Evolutionary conservation across 1,140 invertebrate genomes (phyloP).

Genomic region (Protaetia brevitarsis): DNA sequence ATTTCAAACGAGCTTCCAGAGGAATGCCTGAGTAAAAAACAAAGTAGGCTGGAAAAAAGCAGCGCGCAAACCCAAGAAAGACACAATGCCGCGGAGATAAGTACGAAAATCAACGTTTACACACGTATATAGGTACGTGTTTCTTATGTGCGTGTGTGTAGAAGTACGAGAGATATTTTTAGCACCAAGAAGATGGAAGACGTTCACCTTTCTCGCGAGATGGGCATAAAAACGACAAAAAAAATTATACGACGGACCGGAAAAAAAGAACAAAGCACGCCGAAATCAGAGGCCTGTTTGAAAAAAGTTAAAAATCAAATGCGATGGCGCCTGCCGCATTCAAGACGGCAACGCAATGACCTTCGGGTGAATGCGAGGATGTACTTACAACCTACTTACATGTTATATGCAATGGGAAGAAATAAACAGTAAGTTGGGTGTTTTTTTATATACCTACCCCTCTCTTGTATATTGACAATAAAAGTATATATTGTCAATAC

Average conservation of each 20-base stretch:
- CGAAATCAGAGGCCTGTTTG: constrained; percentile 3
- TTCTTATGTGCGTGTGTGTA: not conserved
- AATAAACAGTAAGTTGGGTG: no score
- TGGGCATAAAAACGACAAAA: constrained; percentile 12
- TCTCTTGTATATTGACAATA: no score
- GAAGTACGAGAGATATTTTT: not conserved
- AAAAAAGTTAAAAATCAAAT: constrained; percentile 12
- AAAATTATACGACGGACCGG: not conserved
- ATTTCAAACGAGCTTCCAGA: no score
- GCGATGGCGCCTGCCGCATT: not conserved
- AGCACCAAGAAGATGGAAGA: not conserved
- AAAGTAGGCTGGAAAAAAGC: no score
- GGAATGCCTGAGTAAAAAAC: no score
- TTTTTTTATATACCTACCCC: no score
- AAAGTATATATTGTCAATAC: no score
- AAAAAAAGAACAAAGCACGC: not conserved
- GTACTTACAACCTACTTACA: no score
- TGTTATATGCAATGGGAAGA: no score
- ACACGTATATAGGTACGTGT: not conserved
- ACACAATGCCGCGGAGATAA: no score
- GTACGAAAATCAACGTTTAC: constrained; percentile 1
- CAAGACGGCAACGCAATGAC: not conserved
- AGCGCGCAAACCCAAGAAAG: no score
- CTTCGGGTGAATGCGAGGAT: not conserved
- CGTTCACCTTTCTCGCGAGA: constrained; percentile 2